Conservation (phyloP, 1,140 invertebrate species). For the Polypedilum vanderplanki region DNA sequence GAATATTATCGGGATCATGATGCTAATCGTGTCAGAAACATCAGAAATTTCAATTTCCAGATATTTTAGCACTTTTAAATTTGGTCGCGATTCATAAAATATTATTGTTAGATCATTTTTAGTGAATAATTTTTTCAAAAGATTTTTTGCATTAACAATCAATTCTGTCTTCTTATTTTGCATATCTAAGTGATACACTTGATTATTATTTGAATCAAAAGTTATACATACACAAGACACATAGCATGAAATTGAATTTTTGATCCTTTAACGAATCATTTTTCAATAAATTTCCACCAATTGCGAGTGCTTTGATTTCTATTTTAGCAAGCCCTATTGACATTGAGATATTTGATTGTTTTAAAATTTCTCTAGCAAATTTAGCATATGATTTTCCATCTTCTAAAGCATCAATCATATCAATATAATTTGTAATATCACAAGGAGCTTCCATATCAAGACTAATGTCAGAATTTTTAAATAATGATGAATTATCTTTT, state of each 20-base stretch:
- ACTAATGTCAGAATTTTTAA: conserved; percentile 6
- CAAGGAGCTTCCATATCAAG: neutral
- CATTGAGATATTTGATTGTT: conserved; percentile 39
- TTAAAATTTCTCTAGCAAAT: neutral
- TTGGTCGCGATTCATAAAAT: conserved; percentile 56
- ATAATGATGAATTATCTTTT: conserved; percentile 1
- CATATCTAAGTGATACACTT: conserved; percentile 49
- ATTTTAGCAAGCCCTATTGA: conserved; percentile 44
- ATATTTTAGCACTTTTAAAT: conserved; percentile 46
- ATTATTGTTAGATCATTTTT: conserved; percentile 43
- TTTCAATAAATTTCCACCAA: conserved; percentile 45
- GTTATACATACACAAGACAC: conserved; percentile 48
- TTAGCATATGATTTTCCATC: neutral
- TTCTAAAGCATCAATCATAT: neutral
- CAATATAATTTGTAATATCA: neutral
- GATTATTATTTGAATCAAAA: conserved; percentile 42
- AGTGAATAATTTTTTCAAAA: conserved; percentile 36
- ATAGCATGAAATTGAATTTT: conserved; percentile 37
- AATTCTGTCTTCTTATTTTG: conserved; percentile 39
- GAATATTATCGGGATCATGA: conserved; percentile 65
- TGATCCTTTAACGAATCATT: neutral
- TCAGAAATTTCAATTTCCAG: conserved; percentile 51
- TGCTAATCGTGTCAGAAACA: conserved; percentile 63
- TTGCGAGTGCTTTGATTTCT: conserved; percentile 38
- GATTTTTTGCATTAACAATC: neutral